Evolutionary conservation across 2,113 vertebrate species (phyloP).

Genomic region (Otis tarda): DNA sequence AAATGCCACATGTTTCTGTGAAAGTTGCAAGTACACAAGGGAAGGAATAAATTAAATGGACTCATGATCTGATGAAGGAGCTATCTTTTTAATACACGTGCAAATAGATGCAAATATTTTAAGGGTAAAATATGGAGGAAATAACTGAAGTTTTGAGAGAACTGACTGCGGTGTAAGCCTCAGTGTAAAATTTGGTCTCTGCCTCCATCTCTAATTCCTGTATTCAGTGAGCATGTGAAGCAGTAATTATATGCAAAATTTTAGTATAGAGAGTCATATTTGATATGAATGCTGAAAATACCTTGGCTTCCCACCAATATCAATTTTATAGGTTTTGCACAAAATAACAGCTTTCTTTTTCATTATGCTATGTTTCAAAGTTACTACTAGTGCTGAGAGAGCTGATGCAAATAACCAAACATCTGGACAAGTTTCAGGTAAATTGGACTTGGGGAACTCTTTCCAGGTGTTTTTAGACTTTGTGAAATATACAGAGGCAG

Average conservation of each 20-base stretch:
- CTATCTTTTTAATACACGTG: background rate
- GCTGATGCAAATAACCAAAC: background rate
- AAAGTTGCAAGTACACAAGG: background rate
- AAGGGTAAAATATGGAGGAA: background rate
- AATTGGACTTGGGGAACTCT: background rate
- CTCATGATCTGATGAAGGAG: background rate
- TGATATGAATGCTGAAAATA: background rate
- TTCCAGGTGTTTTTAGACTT: background rate
- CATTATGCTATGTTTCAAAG: background rate
- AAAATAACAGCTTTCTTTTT: background rate
- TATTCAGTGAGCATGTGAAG: background rate
- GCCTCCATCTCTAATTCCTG: background rate
- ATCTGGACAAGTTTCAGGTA: background rate
- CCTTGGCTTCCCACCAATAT: background rate
- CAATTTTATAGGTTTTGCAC: background rate
- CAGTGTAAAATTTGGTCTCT: background rate
- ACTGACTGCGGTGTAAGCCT: rapidly evolving
- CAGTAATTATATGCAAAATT: background rate
- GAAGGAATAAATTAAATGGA: background rate
- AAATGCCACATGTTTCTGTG: background rate
- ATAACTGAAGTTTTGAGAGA: background rate
- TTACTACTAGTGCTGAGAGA: background rate
- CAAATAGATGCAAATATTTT: background rate
- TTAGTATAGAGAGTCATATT: background rate
- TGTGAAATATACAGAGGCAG: background rate